phyloP scores from a whole-genome alignment of 2,113 vertebrate genomes.

The Anhinga rufa region DNA sequence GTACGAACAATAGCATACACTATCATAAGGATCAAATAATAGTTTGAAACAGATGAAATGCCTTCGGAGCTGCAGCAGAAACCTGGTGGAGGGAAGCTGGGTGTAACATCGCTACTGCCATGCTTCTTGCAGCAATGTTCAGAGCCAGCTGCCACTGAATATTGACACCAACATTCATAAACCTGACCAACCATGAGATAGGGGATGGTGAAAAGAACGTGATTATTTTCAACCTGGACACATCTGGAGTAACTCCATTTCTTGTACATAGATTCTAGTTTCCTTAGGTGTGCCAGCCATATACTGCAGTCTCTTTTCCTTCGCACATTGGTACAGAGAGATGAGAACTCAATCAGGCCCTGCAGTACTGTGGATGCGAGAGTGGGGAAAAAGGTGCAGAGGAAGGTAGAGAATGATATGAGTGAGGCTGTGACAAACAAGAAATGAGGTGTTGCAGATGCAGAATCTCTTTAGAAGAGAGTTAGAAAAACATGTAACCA shows the following conservation, averaged over 20 bases:
- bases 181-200: background rate
- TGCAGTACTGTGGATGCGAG: no score
- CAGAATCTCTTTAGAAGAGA: background rate
- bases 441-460: background rate
- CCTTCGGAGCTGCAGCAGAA: background rate
- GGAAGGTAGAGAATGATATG: background rate
- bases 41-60: background rate
- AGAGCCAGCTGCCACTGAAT: background rate
- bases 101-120: rapidly evolving
- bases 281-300: background rate
- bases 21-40: background rate
- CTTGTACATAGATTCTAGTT: background rate
- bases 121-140: background rate
- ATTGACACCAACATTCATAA: background rate
- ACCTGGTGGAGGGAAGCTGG: background rate
- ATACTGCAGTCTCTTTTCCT: background rate
- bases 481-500: background rate
- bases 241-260: background rate
- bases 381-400: background rate
- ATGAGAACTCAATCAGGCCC: background rate
- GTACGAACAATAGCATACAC: background rate
- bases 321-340: background rate
- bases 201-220: background rate
- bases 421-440: background rate
- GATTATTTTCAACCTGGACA: background rate